Evolutionary conservation across 2,888 invertebrate genomes (phyloP), one percentile per base, ranked within the genome.

Genomic region (Hydriomena furcata): DNA sequence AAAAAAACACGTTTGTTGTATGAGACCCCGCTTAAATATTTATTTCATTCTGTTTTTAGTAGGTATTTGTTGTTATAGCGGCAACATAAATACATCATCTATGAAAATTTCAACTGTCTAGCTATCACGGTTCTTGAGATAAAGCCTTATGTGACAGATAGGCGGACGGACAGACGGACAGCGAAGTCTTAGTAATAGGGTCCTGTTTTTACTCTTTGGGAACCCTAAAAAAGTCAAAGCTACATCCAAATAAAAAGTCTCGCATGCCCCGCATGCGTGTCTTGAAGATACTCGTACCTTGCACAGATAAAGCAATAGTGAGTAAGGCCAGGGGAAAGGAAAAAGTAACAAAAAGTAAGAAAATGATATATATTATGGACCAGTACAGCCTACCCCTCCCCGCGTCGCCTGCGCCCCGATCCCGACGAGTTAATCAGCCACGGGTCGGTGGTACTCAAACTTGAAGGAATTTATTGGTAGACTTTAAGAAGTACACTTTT

Each of bases 391-490:
- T 66, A n/a, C 65, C 47, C 60, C 40, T 57, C 68, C 65, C 68
- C 62, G 51, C 66, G 52, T 64, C 61, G 4, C 17, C 17, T 17
- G 17, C 25, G 35, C 46, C 42, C 66, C 69, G 48, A 61, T 58
- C 73, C 68, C 80, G 79, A 89, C 82, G 82, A 87, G 88, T 88
- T 89, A 89, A 89, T 89, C 88, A 89, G 88, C 74, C 73, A 64
- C 58, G 55, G 55, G 48, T 11, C 74, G 64, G 55, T 1, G 77
- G 8, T 55, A 41, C 75, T 81, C 84, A 86, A 89, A 80, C 66
- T 44, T 50, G n/a, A 8, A 7, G 11, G 2, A 24, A 27, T 10
- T 17, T 17, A 3, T 17, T 17, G 17, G 17, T 2, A 3, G 17
- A 17, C 17, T 17, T n/a, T n/a, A n/a, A n/a, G n/a, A n/a, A n/a